Percentiles rank a stretch among this genome's conserved stretches.
Evolutionary conservation across 2,888 invertebrate genomes (phyloP).

Genomic region (Orthosia incerta): DNA sequence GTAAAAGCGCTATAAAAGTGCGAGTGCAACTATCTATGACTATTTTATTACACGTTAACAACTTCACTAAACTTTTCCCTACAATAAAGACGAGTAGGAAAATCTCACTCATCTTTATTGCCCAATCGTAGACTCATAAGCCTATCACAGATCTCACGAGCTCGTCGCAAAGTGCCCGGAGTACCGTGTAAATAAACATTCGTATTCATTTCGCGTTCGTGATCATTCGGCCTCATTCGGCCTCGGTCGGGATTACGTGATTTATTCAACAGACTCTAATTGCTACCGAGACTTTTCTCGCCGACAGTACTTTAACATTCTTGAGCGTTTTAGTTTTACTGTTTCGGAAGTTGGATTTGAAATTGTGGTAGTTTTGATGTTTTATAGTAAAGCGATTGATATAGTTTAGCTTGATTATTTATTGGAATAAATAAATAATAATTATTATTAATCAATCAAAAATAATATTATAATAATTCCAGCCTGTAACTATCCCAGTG

Average conservation of each 20-base stretch:
- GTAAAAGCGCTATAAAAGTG: too few species aligned
- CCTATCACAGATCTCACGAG: slow-evolving; percentile 47
- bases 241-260: slow-evolving; percentile 71
- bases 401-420: neutral
- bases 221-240: slow-evolving; percentile 71
- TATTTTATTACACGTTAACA: slow-evolving; percentile 9
- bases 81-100: neutral
- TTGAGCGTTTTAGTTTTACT: slow-evolving; percentile 52
- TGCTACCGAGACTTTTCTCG: slow-evolving; percentile 68
- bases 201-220: slow-evolving; percentile 71
- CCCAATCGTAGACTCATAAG: slow-evolving; percentile 48
- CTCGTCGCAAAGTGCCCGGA: slow-evolving; percentile 65
- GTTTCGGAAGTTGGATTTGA: neutral
- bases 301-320: slow-evolving; percentile 59
- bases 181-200: slow-evolving; percentile 78
- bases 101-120: slow-evolving; percentile 25
- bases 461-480: too few species aligned
- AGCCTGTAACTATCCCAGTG: too few species aligned
- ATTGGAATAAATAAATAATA: too few species aligned
- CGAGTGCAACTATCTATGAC: neutral
- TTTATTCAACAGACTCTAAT: slow-evolving; percentile 76
- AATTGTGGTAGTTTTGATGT: slow-evolving; percentile 2
- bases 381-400: neutral
- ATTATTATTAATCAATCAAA: too few species aligned
- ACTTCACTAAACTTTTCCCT: slow-evolving; percentile 2